These are phyloP conservation scores for Drosophila bifasciata DNA, from an alignment of 1,140 invertebrate species.

Conservation along the genomic window DNA sequence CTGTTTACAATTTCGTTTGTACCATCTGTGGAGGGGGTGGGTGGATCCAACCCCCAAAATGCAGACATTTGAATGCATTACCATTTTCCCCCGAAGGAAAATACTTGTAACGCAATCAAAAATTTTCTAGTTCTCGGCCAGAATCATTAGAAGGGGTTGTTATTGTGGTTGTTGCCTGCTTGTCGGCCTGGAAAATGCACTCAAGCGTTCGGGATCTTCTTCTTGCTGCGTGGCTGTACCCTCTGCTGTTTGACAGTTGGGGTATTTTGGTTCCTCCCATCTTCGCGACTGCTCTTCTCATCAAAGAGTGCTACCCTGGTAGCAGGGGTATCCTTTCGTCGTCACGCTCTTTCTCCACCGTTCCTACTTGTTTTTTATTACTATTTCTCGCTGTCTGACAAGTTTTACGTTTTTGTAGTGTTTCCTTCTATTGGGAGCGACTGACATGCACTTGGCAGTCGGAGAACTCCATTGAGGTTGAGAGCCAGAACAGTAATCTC, in stretches of 20 bases:
- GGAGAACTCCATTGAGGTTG: constrained; percentile 49
- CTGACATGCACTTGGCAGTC: constrained; percentile 53
- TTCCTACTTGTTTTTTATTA: constrained; percentile 23
- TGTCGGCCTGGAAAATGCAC: constrained; percentile 78
- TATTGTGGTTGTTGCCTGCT: constrained; percentile 34
- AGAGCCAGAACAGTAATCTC: constrained; percentile 6
- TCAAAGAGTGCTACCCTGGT: constrained; percentile 12
- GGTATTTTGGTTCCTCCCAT: constrained; percentile 5
- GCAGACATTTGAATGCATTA: constrained; percentile 38
- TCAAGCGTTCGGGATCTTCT: constrained; percentile 64
- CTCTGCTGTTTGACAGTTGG: too few relatives aligned
- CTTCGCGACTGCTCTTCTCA: constrained; percentile 2
- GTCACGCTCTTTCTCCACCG: too few relatives aligned
- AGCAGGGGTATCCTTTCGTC: not conserved
- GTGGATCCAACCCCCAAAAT: constrained; percentile 30
- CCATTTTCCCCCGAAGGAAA: constrained; percentile 1
- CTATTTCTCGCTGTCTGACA: constrained; percentile 65
- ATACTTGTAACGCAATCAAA: constrained; percentile 15
- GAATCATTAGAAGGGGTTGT: constrained; percentile 34
- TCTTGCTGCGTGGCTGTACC: constrained; percentile 3
- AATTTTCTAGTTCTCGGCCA: not conserved
- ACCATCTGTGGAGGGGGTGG: constrained; percentile 15
- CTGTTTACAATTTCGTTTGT: constrained; percentile 69
- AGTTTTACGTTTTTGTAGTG: constrained; percentile 66
- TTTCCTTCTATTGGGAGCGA: constrained; percentile 55